Base-by-base conservation (phyloP, 2,888 invertebrate genomes). In the Chrysina gloriosa region DNA sequence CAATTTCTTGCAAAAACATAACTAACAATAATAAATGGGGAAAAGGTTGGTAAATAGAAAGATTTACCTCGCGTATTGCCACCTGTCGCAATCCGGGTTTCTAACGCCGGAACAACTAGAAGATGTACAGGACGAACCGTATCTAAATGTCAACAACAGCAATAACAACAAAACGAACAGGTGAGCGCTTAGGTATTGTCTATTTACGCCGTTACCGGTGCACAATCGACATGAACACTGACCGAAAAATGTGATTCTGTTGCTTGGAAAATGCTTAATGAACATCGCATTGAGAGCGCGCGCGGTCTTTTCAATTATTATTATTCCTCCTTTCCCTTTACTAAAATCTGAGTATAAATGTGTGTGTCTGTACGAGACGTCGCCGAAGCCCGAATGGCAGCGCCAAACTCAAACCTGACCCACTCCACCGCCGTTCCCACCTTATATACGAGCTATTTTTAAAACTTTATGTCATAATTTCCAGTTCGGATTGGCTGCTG, bases 61-160 rank as follows among this genome's bases (percentile, higher is more conserved):
- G 65, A 77, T 80, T 81, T 81, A 81, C 81, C 81, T 81, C 77
- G 76, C 76, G 77, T 78, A 76, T 77, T 78, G 80, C 80, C 81
- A 81, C 80, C 81, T 80, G 81, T 79, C 76, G 75, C 77, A 76
- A 75, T 73, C 75, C 72, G 75, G 77, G 77, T 78, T 75, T 61
- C 25, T 11, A 61, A 14, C 25, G 58, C 29, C 42, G 58, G 52
- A 52, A 52, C 34, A 25, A 52, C 25, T 25, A 52, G 52, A 52
- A 52, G 52, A n/a, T 19, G 31, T 42, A 23, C 42, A 19, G 27
- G 58, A 61, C 42, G 58, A 21, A 42, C 36, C 58, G 42, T 61
- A 42, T 42, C 42, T 42, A 42, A 61, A 23, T 61, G 42, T 61
- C 58, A 61, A 42, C 36, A 52, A 52, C 52, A 52, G 25, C 39